Base-by-base conservation (phyloP, 2,888 invertebrate genomes). In the Galerucella pusilla region DNA sequence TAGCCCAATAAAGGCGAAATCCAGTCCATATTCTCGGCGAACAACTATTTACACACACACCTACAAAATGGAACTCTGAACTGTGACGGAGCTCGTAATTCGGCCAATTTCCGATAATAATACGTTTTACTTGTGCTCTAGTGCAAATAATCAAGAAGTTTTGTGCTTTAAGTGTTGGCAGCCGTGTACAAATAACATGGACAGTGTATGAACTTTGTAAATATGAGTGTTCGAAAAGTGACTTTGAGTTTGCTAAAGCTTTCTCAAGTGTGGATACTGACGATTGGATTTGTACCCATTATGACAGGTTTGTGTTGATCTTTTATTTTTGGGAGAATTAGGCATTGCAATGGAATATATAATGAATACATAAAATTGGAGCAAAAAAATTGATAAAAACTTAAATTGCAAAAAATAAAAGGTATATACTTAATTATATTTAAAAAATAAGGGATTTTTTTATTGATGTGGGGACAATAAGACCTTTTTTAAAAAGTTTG, bases 191-290 rank as follows among this genome's bases (percentile, higher is more conserved):
- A 57, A 57, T 57, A 57, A 57, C 16, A 65, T 71, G 71, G 73
- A 68, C 66, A 66, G 71, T 71, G 79, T 76, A 73, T 78, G 75
- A 78, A 80, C 73, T 75, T 68, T 75, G 78, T 79, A 76, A 81
- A 78, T 78, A 82, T 81, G 81, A 78, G 80, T 79, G 79, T 60
- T 68, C 65, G 77, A 66, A 79, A 79, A 80, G 76, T 81, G 75
- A 75, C 77, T 74, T 80, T 81, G 59, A 78, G 77, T 79, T 77
- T 81, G 75, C 74, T 75, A 52, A 83, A 81, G 80, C 78, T 83
- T 77, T 78, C 81, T 61, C 81, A 81, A 79, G 77, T 81, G 79
- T 82, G 81, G 81, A 79, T 80, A 72, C 75, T 83, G 66, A 68
- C 83, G 73, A 65, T 80, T 57, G 74, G 79, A 74, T 77, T 79